These are phyloP conservation scores for Eulithis prunata DNA, from an alignment of 2,888 invertebrate genomes.

Conservation along the genomic window DNA sequence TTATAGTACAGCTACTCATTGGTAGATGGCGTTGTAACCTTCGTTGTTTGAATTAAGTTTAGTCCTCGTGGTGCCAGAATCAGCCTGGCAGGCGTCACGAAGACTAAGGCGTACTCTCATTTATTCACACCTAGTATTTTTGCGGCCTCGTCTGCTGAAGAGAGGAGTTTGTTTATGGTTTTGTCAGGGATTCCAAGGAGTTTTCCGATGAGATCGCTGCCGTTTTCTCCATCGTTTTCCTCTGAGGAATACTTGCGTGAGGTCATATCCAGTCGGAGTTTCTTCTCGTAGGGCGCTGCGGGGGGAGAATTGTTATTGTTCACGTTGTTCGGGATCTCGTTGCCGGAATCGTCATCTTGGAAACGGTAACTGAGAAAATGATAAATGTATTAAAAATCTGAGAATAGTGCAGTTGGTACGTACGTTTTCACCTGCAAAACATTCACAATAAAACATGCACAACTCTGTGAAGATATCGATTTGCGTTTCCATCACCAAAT, in stretches of 20 bases:
- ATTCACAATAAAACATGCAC: background rate
- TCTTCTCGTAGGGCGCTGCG: conserved; percentile 82
- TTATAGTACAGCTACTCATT: conserved; percentile 47
- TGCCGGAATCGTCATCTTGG: conserved; percentile 77
- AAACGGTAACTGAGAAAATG: conserved; percentile 64
- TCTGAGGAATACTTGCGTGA: conserved; percentile 80
- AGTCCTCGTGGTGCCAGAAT: conserved; percentile 79
- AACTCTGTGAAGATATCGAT: too few species aligned
- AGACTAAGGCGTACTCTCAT: conserved; percentile 83
- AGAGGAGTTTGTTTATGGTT: conserved; percentile 92
- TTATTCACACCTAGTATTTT: conserved; percentile 93
- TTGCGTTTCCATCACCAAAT: too few species aligned
- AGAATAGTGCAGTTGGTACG: too few species aligned
- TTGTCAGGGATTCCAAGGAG: conserved; percentile 94
- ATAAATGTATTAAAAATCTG: background rate
- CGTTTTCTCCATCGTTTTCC: conserved; percentile 83
- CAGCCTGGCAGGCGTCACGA: conserved; percentile 78
- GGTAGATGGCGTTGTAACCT: conserved; percentile 59
- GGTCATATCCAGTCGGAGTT: conserved; percentile 76
- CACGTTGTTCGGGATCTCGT: conserved; percentile 77
- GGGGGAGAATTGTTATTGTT: conserved; percentile 84
- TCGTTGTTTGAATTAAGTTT: conserved; percentile 54
- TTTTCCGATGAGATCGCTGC: conserved; percentile 93
- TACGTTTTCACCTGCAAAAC: too few species aligned
- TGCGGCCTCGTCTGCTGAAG: conserved; percentile 93